Evolutionary conservation across 2,888 invertebrate species (phyloP).

Genomic region (Tetheella fluctuosa): DNA sequence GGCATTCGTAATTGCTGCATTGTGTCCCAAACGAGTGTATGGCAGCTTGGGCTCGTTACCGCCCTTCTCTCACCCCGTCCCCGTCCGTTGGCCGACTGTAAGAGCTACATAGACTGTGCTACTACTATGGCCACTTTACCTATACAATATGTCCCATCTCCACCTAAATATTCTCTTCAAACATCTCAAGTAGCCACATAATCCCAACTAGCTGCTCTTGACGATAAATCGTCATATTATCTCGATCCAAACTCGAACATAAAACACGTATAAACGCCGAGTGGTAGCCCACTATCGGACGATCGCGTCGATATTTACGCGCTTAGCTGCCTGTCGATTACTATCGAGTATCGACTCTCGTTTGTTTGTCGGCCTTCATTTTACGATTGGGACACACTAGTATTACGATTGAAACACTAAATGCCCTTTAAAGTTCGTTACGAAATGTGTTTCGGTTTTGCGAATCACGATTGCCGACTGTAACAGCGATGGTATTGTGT

Average conservation of each 20-base stretch:
- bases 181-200: slow-evolving; percentile 68
- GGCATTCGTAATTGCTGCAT: too few relatives aligned
- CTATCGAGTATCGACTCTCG: slow-evolving; percentile 74
- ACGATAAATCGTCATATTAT: slow-evolving; percentile 72
- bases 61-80: too few relatives aligned
- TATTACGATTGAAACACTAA: slow-evolving; percentile 13
- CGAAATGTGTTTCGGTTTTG: background rate
- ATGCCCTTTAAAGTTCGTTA: slow-evolving; percentile 6
- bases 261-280: slow-evolving; percentile 60
- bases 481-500: background rate
- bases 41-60: too few relatives aligned
- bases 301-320: slow-evolving; percentile 55
- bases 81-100: too few relatives aligned
- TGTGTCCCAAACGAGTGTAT: too few relatives aligned
- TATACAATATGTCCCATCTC: slow-evolving; percentile 24
- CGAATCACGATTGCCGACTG: background rate
- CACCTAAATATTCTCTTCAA: slow-evolving; percentile 35
- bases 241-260: slow-evolving; percentile 67
- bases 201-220: slow-evolving; percentile 45
- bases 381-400: slow-evolving; percentile 43
- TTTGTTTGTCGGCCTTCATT: slow-evolving; percentile 59
- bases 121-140: too few relatives aligned
- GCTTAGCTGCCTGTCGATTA: slow-evolving; percentile 57
- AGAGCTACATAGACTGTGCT: too few relatives aligned
- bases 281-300: slow-evolving; percentile 62